These are phyloP conservation scores for Petrocephalus schoutedeni DNA, from an alignment of 2,797 vertebrate species.

Conservation along the genomic window DNA sequence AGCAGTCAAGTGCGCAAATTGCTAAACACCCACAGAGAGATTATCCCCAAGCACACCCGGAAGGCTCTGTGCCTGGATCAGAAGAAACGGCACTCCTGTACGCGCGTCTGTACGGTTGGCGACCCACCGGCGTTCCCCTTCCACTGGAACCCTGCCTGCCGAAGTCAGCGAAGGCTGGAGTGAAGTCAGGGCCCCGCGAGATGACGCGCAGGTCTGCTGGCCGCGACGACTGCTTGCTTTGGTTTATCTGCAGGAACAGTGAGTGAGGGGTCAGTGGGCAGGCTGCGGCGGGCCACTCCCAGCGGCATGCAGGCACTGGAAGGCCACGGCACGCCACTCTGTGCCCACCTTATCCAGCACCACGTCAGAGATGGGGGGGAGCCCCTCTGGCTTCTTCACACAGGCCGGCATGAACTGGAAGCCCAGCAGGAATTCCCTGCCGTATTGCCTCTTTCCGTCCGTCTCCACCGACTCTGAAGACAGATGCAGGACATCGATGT, in stretches of 20 bases:
- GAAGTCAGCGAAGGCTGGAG: slow-evolving; percentile 79
- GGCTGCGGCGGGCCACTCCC: neutral
- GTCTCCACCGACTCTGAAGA: slow-evolving; percentile 75
- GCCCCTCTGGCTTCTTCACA: slow-evolving; percentile 90
- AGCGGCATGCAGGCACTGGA: neutral
- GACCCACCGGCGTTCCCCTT: slow-evolving; percentile 69
- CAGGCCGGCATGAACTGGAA: slow-evolving; percentile 91
- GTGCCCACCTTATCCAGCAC: slow-evolving; percentile 84
- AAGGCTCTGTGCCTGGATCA: neutral
- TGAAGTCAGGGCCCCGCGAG: slow-evolving; percentile 78
- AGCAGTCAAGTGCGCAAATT: neutral
- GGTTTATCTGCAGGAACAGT: slow-evolving; percentile 63
- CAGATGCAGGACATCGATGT: too few relatives aligned
- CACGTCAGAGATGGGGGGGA: slow-evolving; percentile 87
- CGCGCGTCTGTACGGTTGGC: neutral
- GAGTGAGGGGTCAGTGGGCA: neutral
- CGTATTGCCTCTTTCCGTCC: slow-evolving; percentile 90
- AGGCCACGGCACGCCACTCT: neutral
- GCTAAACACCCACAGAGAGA: neutral
- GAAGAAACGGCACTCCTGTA: neutral
- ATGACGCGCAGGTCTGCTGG: slow-evolving; percentile 71
- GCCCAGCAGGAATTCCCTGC: slow-evolving; percentile 86
- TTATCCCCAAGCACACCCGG: neutral
- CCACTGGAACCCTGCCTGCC: slow-evolving; percentile 66
- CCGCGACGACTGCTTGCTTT: slow-evolving; percentile 69